Evolutionary conservation across 2,113 vertebrate genomes (phyloP), one percentile per base, ranked within the genome.

Genomic region (Pteruthius melanotis): DNA sequence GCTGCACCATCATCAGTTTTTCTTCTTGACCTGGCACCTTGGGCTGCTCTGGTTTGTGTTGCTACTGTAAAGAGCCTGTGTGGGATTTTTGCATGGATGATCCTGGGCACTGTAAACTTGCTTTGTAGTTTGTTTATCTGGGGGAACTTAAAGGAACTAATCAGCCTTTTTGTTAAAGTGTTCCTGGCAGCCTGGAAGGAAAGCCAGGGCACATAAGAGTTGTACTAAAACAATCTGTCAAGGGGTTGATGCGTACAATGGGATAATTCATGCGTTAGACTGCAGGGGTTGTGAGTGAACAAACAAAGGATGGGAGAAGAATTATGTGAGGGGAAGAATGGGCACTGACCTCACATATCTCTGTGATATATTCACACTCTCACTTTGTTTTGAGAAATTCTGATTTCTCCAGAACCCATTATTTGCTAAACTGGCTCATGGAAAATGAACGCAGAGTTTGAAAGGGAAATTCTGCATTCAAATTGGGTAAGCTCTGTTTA

Each of bases 201-300:
- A 80, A 85, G 61, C 19, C 60, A 52, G 24, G 56, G n/a, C 59
- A 66, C 21, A 7, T 9, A 31, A 77, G 45, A 78, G 69, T 59
- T 91, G 92, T 79, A 42, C 21, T 85, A 66, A 95, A 95, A 88
- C 88, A 95, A 70, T 53, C 88, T 89, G 59, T 89, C 83, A 40
- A 79, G 78, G 37, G 77, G 23, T 15, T 74, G 75, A 52, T 87
- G 39, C 17, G 74, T 45, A 72, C 72, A 91, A 83, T 69, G 33
- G 78, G 72, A 71, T 64, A 94, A 93, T 77, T 90, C 71, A 83
- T 53, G 94, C 4, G 1, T 71, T 91, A 33, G n/a, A 30, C 42
- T 68, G 86, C 40, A 60, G 54, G 70, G 54, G 52, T 87, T 91
- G 27, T 64, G 90, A 79, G 63, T 52, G 69, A 94, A 42, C 68